Conservation (phyloP, 1,140 invertebrate genomes). For the Aricia agestis region DNA sequence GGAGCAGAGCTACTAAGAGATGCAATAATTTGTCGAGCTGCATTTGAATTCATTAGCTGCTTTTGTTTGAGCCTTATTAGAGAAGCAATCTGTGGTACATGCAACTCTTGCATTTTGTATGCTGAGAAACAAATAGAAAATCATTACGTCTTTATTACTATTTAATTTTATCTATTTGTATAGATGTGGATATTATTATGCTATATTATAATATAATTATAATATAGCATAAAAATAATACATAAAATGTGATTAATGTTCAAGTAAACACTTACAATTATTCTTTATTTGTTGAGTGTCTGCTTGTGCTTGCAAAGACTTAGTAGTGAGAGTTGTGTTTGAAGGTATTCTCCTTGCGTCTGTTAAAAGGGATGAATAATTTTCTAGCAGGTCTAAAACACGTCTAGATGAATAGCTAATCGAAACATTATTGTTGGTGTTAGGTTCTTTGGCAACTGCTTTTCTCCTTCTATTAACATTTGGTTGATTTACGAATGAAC, state of each 20-base stretch:
- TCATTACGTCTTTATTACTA: background rate
- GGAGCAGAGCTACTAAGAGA: conserved; percentile 62
- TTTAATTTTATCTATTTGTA: background rate
- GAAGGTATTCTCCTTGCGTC: conserved; percentile 83
- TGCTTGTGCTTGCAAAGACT: conserved; percentile 11
- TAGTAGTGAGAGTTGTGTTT: conserved; percentile 23
- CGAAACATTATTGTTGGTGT: conserved; percentile 33
- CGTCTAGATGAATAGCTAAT: conserved; percentile 78
- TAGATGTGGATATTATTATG: background rate
- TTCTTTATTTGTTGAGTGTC: background rate
- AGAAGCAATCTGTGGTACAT: conserved; percentile 47
- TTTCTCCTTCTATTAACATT: conserved; percentile 49
- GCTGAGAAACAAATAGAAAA: conserved; percentile 37
- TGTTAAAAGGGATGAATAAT: conserved; percentile 83
- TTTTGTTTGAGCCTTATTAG: conserved; percentile 78
- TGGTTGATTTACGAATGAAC: conserved; percentile 75
- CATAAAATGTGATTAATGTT: background rate
- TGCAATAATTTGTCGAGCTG: conserved; percentile 79
- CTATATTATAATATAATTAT: background rate
- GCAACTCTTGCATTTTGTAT: conserved; percentile 51
- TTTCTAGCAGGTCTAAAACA: conserved; percentile 83
- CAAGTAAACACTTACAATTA: conserved; percentile 27
- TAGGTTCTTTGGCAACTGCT: conserved; percentile 40
- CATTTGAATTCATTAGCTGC: conserved; percentile 78
- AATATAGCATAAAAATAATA: background rate